Base-by-base conservation (phyloP, 2,113 vertebrate species). In the Engystomops pustulosus region DNA sequence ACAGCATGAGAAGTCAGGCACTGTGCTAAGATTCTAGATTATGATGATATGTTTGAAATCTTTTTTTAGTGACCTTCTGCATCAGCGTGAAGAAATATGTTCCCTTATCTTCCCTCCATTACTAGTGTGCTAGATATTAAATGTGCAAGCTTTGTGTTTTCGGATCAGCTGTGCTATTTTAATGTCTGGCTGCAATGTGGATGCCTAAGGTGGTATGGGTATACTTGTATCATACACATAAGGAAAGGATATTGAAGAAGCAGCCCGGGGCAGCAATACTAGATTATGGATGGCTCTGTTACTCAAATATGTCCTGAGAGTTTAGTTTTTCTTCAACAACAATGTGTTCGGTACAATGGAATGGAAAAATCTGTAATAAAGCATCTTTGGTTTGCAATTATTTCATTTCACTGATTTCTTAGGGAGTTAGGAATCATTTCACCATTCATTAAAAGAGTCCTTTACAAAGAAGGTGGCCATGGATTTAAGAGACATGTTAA, bases 301-400 rank as follows among this genome's bases (percentile, higher is more conserved):
- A 60, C 75, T 78, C 75, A 38, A 78, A 78, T 60, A 60, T 78
- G 75, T 78, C 51, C 75, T 78, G 20, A 78, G 75, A 41, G 75
- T 78, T 58, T 41, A 60, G 51, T 20, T 27, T 60, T 60, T 60
- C 55, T 78, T 38, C 53, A 34, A 60, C 32, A 75, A 47, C 74
- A 78, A 60, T 8, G 75, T 58, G 20, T 77, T 55, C 75, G 7
- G 32, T 77, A 58, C 32, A 23, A 41, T 15, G 41, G 6, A 17
- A 74, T 30, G n/a, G n/a, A 6, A 45, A 47, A 58, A 53, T 36
- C 9, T 60, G 20, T 9, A 38, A 23, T 78, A 78, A 77, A 58
- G 18, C 32, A 25, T 51, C 8, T 75, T 75, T 51, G 14, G 17
- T 34, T 47, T 41, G 68, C 41, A 32, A 36, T 51, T 51, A 3